Conservation (phyloP, 2,113 vertebrate genomes). For the Pelecanus crispus region DNA sequence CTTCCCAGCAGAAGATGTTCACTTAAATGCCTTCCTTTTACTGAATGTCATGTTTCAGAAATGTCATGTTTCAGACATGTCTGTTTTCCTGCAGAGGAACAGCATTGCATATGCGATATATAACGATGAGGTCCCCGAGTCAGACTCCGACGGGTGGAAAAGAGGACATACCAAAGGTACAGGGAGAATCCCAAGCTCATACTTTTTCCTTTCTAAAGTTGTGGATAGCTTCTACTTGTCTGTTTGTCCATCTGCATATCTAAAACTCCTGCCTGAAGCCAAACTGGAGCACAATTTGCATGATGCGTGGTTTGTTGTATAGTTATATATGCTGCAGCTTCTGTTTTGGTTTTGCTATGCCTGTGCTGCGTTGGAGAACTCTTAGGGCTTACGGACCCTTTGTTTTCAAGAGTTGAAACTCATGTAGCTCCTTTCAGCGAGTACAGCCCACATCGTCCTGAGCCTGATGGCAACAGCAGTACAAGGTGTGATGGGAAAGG, state of each 20-base stretch:
- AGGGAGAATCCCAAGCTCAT: background rate
- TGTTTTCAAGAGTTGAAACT: background rate
- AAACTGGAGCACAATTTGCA: background rate
- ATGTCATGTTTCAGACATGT: slow-evolving; percentile 10
- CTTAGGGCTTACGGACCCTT: background rate
- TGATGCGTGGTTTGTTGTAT: background rate
- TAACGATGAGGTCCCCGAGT: slow-evolving; percentile 82
- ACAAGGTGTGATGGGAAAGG: background rate
- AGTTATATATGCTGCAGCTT: background rate
- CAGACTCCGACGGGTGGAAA: slow-evolving; percentile 58
- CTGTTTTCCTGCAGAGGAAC: slow-evolving; percentile 68
- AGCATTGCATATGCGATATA: slow-evolving; percentile 81
- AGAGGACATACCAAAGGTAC: slow-evolving; percentile 91
- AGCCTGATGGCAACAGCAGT: background rate
- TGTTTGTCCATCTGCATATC: background rate
- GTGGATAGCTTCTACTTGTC: background rate
- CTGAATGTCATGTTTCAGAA: background rate
- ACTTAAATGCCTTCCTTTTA: background rate
- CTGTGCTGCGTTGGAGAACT: background rate
- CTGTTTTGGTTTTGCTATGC: background rate
- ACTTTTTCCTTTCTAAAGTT: background rate
- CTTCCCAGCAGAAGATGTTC: background rate
- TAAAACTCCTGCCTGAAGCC: background rate
- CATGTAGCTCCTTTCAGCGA: background rate
- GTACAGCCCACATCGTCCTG: background rate